These are phyloP conservation scores for Struthidea cinerea DNA, from an alignment of 2,113 vertebrate species.

Conservation along the genomic window DNA sequence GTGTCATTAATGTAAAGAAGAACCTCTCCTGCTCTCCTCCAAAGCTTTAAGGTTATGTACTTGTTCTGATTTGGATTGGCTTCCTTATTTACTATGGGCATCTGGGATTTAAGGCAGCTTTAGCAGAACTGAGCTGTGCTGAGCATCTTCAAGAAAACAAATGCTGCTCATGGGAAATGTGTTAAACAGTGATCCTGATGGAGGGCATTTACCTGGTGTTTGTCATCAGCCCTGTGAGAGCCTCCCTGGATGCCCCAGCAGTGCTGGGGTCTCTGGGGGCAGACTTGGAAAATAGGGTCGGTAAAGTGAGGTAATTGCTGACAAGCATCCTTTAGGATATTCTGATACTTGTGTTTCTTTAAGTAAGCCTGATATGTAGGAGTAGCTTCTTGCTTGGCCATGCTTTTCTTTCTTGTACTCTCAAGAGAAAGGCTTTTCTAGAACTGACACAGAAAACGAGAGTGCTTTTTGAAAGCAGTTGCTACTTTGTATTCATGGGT, in stretches of 20 bases:
- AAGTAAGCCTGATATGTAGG: not conserved
- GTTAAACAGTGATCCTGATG: not conserved
- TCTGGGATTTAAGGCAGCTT: not conserved
- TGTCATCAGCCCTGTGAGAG: not conserved
- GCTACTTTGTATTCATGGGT: not conserved
- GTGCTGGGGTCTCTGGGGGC: not conserved
- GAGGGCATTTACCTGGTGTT: not conserved
- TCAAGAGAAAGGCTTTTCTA: not conserved
- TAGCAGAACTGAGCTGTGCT: not conserved
- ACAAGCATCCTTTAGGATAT: not conserved
- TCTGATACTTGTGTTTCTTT: not conserved
- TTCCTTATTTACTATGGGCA: not conserved
- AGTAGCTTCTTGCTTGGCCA: not conserved
- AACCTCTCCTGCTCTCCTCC: not conserved
- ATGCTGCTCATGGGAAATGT: not conserved
- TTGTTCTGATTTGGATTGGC: not conserved
- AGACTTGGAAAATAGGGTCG: not conserved
- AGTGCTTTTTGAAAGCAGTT: not conserved
- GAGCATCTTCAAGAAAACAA: not conserved
- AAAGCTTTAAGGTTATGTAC: not conserved
- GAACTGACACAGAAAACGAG: not conserved
- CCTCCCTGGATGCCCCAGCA: accelerated
- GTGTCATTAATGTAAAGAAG: not conserved
- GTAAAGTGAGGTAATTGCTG: not conserved
- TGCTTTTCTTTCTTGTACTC: not conserved